These are phyloP conservation scores for Xiphophorus birchmanni DNA, from an alignment of 2,797 vertebrate genomes.

Conservation along the genomic window DNA sequence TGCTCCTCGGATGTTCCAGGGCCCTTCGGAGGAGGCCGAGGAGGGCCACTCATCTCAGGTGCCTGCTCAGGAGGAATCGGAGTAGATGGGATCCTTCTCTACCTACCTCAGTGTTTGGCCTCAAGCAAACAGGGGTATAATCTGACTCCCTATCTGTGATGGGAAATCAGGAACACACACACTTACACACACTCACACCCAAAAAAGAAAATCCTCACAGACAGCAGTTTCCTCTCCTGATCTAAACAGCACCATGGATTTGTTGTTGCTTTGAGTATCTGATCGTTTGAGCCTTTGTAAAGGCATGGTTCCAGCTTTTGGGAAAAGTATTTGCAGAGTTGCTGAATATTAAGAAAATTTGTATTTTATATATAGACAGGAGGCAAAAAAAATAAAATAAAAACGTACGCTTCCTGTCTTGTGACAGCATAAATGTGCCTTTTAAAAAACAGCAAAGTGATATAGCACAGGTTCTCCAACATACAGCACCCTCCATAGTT, in stretches of 20 bases:
- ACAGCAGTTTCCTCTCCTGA: constrained; percentile 51
- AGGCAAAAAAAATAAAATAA: neutral
- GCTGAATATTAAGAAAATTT: neutral
- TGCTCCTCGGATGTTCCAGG: constrained; percentile 50
- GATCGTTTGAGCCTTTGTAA: constrained; percentile 20
- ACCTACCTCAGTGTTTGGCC: constrained; percentile 80
- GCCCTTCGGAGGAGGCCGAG: constrained; percentile 65
- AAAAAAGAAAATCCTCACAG: constrained; percentile 37
- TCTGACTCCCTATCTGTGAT: constrained; percentile 63
- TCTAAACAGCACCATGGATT: constrained; percentile 38
- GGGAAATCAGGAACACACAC: constrained; percentile 73
- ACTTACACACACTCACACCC: constrained; percentile 40
- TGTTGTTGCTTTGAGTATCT: constrained; percentile 45
- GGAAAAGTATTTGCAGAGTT: constrained; percentile 7
- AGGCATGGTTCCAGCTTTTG: constrained; percentile 37
- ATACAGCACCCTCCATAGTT: neutral
- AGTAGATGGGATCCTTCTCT: constrained; percentile 72
- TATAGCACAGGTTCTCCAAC: neutral
- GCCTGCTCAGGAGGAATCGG: constrained; percentile 68
- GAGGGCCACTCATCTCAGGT: constrained; percentile 75
- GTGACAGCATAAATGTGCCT: neutral
- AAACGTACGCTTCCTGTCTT: neutral
- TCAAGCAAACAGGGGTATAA: constrained; percentile 57
- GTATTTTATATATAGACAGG: neutral
- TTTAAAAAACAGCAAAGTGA: neutral